These are phyloP conservation scores for Latrodectus geometricus DNA, from an alignment of 1,140 invertebrate genomes.

Conservation along the genomic window DNA sequence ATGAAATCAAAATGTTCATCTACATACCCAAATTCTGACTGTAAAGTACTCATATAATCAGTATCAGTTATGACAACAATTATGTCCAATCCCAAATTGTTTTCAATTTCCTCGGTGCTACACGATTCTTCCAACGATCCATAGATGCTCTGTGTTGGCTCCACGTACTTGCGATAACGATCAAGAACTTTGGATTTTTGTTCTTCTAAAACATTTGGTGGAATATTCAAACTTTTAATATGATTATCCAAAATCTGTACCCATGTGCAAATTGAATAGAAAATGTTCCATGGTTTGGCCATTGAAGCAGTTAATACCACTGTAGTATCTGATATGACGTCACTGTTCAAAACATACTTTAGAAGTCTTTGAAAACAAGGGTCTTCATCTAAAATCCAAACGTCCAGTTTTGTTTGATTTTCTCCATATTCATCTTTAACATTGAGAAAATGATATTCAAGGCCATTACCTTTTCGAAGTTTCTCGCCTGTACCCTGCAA, in stretches of 20 bases:
- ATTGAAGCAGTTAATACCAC: conserved; percentile 95
- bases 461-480: conserved; percentile 94
- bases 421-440: conserved; percentile 93
- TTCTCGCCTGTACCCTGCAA: conserved; percentile 82
- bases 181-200: conserved; percentile 64
- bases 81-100: conserved; percentile 90
- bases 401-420: conserved; percentile 62
- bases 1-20: conserved; percentile 99
- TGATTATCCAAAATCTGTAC: conserved; percentile 90
- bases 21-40: conserved; percentile 89
- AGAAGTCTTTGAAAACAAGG: conserved; percentile 90
- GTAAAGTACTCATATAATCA: conserved; percentile 95
- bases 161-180: conserved; percentile 25
- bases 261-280: conserved; percentile 94
- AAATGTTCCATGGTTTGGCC: conserved; percentile 95
- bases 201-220: conserved; percentile 75
- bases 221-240: conserved; percentile 88
- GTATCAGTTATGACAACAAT: conserved; percentile 96
- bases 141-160: conserved; percentile 40
- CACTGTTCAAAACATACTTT: conserved; percentile 90
- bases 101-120: conserved; percentile 19
- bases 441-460: conserved; percentile 99
- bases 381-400: conserved; percentile 88
- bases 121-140: conserved; percentile 1
- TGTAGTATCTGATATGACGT: conserved; percentile 90